phyloP scores from a whole-genome alignment of 2,113 vertebrate species.

The Himantopus leucocephalus region DNA sequence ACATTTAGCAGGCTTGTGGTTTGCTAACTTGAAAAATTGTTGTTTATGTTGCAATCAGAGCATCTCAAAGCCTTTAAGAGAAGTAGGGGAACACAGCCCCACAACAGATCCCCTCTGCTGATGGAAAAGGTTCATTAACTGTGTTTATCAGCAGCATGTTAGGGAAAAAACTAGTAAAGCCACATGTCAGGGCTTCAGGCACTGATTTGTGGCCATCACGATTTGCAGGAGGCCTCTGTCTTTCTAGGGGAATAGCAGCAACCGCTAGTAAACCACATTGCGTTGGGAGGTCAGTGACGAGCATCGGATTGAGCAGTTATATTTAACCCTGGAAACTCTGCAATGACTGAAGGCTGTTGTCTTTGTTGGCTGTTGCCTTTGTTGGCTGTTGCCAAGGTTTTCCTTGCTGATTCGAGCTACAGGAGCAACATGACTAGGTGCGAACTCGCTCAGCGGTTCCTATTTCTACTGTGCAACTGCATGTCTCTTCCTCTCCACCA shows the following conservation, averaged over 20 bases:
- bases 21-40: neutral
- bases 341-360: neutral
- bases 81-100: neutral
- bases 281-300: neutral
- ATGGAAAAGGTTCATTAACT: neutral
- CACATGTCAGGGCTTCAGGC: neutral
- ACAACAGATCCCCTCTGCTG: neutral
- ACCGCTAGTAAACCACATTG: neutral
- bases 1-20: neutral
- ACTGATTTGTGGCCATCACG: neutral
- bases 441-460: neutral
- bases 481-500: neutral
- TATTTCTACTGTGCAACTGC: neutral
- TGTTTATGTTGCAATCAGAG: neutral
- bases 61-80: neutral
- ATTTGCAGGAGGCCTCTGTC: neutral
- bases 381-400: neutral
- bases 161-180: neutral
- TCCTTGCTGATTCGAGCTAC: neutral
- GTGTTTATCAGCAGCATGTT: neutral
- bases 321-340: conserved; percentile 30
- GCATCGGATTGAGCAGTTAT: neutral
- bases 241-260: neutral
- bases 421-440: neutral
- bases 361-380: neutral